Evolutionary conservation across 2,797 vertebrate species (phyloP).

Genomic region (Channallabes apus): DNA sequence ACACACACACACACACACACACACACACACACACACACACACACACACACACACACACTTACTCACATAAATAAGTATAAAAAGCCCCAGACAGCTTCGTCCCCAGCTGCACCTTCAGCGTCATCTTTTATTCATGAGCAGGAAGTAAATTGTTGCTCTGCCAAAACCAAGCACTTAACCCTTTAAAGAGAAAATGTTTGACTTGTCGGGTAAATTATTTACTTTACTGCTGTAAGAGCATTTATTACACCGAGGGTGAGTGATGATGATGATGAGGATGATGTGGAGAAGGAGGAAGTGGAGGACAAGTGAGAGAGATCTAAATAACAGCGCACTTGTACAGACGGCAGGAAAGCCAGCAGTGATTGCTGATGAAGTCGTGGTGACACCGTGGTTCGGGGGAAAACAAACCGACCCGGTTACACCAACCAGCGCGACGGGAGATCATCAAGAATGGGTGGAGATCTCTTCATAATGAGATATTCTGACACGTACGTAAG

Average conservation of each 20-base stretch:
- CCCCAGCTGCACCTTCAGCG: constrained; percentile 69
- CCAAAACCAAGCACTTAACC: constrained; percentile 87
- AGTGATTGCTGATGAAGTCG: not conserved
- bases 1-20: too few relatives aligned
- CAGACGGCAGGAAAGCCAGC: not conserved
- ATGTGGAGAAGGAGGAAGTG: not conserved
- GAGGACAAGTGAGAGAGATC: not conserved
- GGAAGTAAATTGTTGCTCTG: constrained; percentile 71
- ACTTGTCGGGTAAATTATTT: constrained; percentile 77
- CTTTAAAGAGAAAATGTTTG: constrained; percentile 73
- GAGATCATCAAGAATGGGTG: not conserved
- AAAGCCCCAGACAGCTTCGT: constrained; percentile 75
- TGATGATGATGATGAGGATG: not conserved
- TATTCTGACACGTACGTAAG: not conserved
- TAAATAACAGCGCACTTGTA: not conserved
- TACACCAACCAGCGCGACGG: not conserved
- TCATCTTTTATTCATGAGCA: constrained; percentile 92
- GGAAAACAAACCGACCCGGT: not conserved
- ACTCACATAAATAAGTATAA: constrained; percentile 36
- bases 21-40: constrained; percentile 24
- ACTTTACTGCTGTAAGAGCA: constrained; percentile 66
- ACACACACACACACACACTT: not conserved
- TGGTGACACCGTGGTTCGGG: not conserved
- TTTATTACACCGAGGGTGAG: not conserved
- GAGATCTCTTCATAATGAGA: not conserved